These are phyloP conservation scores for Ceratosolen solmsi DNA, from an alignment of 1,140 invertebrate genomes.

Conservation along the genomic window DNA sequence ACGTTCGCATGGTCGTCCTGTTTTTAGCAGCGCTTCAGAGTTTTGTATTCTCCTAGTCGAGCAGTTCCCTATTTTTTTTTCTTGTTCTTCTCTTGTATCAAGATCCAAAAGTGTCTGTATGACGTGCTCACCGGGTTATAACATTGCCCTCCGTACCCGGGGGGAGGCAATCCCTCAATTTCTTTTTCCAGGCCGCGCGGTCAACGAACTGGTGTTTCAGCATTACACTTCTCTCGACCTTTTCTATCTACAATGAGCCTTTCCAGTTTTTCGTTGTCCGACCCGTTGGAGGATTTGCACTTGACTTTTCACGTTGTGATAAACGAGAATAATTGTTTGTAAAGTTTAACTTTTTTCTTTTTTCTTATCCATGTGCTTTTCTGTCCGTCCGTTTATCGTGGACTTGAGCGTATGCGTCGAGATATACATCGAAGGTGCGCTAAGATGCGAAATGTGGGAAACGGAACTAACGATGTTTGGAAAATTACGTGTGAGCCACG, in stretches of 20 bases:
- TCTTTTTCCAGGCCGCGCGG: neutral
- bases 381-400: no score
- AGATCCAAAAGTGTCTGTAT: slow-evolving; percentile 33
- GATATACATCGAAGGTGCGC: neutral
- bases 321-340: neutral
- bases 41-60: neutral
- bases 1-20: neutral
- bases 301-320: neutral
- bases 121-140: no score
- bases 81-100: slow-evolving; percentile 1
- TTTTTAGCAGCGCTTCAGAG: neutral
- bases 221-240: neutral
- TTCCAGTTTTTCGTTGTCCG: neutral
- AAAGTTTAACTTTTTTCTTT: neutral
- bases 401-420: no score
- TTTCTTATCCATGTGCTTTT: neutral
- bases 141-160: neutral
- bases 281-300: neutral
- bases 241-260: no score
- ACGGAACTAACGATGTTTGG: no score
- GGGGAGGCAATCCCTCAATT: neutral
- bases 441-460: neutral
- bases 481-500: no score
- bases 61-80: neutral
- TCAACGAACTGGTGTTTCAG: neutral